phyloP scores from a whole-genome alignment of 1,140 invertebrate genomes.

The Platyscapa corneri region DNA sequence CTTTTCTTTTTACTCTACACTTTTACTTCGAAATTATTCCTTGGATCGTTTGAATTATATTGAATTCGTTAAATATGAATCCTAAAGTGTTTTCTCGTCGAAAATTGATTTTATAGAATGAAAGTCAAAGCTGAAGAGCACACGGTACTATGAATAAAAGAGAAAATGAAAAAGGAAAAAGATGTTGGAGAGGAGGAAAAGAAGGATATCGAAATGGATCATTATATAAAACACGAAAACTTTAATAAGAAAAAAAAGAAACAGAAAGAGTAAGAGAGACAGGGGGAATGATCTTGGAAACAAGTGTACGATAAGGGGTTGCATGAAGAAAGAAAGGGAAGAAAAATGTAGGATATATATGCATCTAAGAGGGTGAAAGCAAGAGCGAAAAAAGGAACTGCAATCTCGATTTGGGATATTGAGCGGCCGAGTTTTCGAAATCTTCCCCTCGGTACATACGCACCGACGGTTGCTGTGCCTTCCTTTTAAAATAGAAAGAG shows the following conservation, averaged over 20 bases:
- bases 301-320: conserved; percentile 8
- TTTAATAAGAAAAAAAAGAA: conserved; percentile 1
- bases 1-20: background rate
- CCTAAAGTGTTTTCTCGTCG: background rate
- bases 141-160: background rate
- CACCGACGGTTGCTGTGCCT: conserved; percentile 1
- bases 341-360: conserved; percentile 17
- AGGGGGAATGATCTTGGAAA: conserved; percentile 31
- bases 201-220: background rate
- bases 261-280: background rate
- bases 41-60: background rate
- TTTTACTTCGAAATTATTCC: conserved; percentile 13
- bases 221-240: background rate
- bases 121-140: conserved; percentile 9
- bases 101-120: background rate
- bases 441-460: conserved; percentile 58
- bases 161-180: background rate
- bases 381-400: conserved; percentile 50
- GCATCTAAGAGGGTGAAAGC: conserved; percentile 17
- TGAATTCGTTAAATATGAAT: background rate
- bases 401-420: conserved; percentile 60
- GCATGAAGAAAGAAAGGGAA: background rate
- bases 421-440: conserved; percentile 63
- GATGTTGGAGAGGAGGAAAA: background rate
- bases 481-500: conserved; percentile 55